Evolutionary conservation across 2,113 vertebrate species (phyloP).

Genomic region (Alectura lathami): DNA sequence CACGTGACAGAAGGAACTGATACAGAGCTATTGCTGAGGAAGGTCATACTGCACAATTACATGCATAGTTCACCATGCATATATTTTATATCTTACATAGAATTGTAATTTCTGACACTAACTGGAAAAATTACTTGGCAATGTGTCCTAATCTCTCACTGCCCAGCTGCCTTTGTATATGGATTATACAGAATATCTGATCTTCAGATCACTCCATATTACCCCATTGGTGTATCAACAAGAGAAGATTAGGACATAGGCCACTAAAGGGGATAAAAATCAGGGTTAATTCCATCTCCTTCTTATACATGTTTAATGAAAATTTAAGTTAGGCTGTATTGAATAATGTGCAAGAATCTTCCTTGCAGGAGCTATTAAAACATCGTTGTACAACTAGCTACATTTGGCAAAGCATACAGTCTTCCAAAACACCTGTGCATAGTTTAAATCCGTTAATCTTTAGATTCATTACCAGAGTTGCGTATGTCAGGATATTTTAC

Average conservation of each 20-base stretch:
- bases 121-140: background rate
- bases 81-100: background rate
- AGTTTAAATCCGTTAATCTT: background rate
- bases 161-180: background rate
- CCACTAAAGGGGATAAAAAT: background rate
- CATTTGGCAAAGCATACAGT: background rate
- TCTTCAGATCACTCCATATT: too few relatives aligned
- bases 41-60: background rate
- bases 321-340: background rate
- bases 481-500: background rate
- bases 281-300: background rate
- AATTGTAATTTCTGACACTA: background rate
- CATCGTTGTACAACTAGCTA: background rate
- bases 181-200: background rate
- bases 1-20: background rate
- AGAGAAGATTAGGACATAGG: background rate
- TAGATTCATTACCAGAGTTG: background rate
- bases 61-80: background rate
- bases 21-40: background rate
- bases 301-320: background rate
- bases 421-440: background rate
- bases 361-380: background rate
- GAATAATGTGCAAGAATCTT: background rate
- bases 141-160: background rate
- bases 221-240: background rate